A percentile compares a stretch with the other conserved stretches of the same genome.
Conservation (phyloP, 2,113 vertebrate species). For the Apteryx mantelli region DNA sequence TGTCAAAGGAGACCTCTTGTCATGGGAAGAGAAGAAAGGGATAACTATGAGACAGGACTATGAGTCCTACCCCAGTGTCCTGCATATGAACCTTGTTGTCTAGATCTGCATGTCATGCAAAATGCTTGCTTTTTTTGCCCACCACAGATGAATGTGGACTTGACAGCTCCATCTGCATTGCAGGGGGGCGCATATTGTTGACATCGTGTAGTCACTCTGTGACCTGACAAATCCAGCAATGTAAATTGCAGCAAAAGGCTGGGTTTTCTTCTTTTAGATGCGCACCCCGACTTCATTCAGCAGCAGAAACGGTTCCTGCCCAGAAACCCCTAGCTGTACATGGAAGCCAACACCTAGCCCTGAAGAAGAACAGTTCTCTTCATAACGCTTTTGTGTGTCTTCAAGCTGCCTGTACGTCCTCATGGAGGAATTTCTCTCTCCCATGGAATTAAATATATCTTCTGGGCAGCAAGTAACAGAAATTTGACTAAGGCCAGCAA, state of each 20-base stretch:
- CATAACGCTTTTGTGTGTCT: background rate
- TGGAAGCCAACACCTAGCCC: background rate
- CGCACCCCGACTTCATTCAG: background rate
- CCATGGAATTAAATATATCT: background rate
- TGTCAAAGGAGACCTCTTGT: background rate
- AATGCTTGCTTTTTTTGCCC: background rate
- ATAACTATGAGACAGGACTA: background rate
- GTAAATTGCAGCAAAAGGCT: background rate
- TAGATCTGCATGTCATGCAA: background rate
- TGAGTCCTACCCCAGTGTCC: background rate
- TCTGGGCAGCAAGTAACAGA: background rate
- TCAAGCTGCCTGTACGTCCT: background rate
- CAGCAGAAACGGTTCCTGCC: background rate
- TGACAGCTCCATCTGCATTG: too few relatives aligned
- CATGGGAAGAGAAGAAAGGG: background rate
- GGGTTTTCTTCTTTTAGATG: too few relatives aligned
- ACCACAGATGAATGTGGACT: background rate
- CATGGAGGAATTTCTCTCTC: background rate
- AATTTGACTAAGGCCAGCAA: background rate
- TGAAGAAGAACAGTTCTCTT: background rate
- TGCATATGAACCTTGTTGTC: fast-evolving
- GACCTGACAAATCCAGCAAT: too few relatives aligned
- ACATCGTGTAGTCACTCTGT: background rate
- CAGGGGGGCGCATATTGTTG: too few relatives aligned
- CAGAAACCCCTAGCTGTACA: background rate